A percentile compares a stretch with the other conserved stretches of the same genome.
Conservation (phyloP, 2,113 vertebrate genomes). For the Zootoca vivipara region DNA sequence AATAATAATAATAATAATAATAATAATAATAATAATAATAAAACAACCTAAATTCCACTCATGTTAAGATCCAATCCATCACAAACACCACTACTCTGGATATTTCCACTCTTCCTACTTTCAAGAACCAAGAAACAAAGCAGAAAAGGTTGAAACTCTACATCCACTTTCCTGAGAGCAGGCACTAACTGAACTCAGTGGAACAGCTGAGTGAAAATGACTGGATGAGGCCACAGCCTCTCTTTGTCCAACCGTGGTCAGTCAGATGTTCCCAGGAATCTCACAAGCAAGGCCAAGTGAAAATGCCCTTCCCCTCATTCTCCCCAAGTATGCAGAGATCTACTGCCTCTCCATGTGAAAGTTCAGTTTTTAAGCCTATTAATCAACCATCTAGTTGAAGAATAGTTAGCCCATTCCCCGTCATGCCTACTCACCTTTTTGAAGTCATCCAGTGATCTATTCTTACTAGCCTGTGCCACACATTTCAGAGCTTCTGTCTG, state of each 20-base stretch:
- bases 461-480: constrained; percentile 97
- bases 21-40: too few species aligned
- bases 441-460: constrained; percentile 98
- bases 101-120: neutral
- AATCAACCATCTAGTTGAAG: neutral
- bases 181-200: neutral
- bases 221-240: neutral
- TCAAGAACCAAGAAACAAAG: neutral
- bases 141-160: neutral
- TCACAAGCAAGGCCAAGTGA: neutral
- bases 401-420: neutral
- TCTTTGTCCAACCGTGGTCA: too few species aligned
- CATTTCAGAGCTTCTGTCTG: constrained; percentile 98
- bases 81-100: neutral
- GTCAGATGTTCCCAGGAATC: neutral
- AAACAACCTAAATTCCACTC: neutral
- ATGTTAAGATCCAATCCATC: too few species aligned
- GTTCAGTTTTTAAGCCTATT: neutral
- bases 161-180: too few species aligned
- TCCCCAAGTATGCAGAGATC: neutral
- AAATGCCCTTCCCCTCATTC: neutral
- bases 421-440: constrained; percentile 86
- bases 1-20: too few species aligned
- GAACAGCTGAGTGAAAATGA: neutral
- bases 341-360: neutral